A percentile compares a stretch with the other conserved stretches of the same genome.
Evolutionary conservation across 1,140 invertebrate genomes (phyloP).

Genomic region (Leptopilina clavipes): DNA sequence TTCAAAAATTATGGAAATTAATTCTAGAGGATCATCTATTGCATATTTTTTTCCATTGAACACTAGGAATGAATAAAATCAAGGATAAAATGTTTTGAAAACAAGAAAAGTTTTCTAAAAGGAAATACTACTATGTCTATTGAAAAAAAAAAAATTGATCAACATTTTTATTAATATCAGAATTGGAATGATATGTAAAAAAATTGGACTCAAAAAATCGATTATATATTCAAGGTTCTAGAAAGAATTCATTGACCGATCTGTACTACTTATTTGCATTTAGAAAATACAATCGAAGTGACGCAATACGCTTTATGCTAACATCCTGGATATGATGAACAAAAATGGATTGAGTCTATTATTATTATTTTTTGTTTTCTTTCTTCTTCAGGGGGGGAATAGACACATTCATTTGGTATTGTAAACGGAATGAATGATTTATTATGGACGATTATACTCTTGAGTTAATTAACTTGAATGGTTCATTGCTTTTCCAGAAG

Average conservation of each 20-base stretch:
- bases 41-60: no score
- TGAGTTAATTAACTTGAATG: slow-evolving; percentile 9
- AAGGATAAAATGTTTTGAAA: no score
- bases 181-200: background rate
- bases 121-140: no score
- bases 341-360: background rate
- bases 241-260: slow-evolving; percentile 3
- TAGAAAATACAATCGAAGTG: background rate
- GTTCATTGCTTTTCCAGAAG: slow-evolving; percentile 11
- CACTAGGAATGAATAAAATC: no score
- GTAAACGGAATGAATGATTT: background rate
- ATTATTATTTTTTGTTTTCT: background rate
- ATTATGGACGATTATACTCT: background rate
- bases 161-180: no score
- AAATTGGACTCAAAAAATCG: background rate
- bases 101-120: no score
- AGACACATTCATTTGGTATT: background rate
- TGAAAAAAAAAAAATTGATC: no score
- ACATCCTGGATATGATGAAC: background rate
- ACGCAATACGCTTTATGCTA: background rate
- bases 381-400: background rate
- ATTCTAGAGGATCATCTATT: no score
- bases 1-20: no score
- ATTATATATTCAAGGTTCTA: slow-evolving; percentile 24
- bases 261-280: background rate